Evolutionary conservation across 2,113 vertebrate genomes (phyloP).

Genomic region (Cisticola juncidis): DNA sequence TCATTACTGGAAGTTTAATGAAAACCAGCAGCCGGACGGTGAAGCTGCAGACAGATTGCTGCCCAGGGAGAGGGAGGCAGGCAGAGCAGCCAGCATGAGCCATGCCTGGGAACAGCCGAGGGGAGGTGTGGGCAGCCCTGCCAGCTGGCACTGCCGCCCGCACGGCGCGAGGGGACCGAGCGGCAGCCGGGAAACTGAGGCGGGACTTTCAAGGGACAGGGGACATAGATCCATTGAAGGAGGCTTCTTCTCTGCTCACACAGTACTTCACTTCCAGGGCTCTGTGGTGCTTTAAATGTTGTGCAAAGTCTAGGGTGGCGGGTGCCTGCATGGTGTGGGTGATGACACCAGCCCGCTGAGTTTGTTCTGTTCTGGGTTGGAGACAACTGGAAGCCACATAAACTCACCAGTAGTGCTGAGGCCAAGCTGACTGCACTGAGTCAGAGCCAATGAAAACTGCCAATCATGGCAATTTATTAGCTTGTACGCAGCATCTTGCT

Average conservation of each 20-base stretch:
- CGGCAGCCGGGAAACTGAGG: neutral
- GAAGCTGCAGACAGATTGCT: neutral
- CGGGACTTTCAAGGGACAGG: neutral
- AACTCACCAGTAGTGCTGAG: neutral
- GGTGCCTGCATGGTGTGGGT: neutral
- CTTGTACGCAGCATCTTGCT: neutral
- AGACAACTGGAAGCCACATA: neutral
- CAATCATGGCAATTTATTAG: neutral
- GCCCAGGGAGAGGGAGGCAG: neutral
- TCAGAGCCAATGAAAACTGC: neutral
- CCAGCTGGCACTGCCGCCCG: neutral
- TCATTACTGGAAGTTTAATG: constrained; percentile 23
- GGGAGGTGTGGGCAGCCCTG: neutral
- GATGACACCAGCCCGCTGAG: neutral
- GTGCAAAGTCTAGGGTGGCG: neutral
- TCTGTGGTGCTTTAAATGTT: neutral
- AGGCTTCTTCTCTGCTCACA: neutral
- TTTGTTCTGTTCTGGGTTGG: neutral
- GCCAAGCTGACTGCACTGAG: neutral
- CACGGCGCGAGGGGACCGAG: neutral
- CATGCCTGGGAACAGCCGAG: neutral
- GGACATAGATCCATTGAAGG: neutral
- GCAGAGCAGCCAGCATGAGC: neutral
- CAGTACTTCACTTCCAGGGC: neutral
- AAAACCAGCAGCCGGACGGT: neutral